Percentiles rank a stretch among this genome's conserved stretches.
Evolutionary conservation across 2,113 vertebrate genomes (phyloP).

Genomic region (Empidonax alnorum): DNA sequence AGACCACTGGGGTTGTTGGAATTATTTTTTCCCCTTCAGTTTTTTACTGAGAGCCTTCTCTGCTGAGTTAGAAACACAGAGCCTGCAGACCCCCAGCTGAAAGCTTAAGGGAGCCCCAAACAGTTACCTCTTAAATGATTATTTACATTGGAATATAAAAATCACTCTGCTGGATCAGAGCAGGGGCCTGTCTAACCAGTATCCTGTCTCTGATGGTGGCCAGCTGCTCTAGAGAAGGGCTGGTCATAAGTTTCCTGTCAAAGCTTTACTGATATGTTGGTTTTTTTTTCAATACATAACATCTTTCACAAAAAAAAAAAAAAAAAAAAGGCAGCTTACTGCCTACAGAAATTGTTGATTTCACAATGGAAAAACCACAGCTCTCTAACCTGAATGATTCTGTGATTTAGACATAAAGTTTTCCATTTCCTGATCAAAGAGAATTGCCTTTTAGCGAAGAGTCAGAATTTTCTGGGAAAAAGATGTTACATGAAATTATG

Average conservation of each 20-base stretch:
- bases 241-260: neutral
- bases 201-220: conserved; percentile 53
- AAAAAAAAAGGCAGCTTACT: neutral
- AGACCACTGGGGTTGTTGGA: conserved; percentile 52
- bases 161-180: conserved; percentile 21
- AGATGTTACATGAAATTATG: neutral
- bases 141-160: conserved; percentile 59
- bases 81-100: conserved; percentile 43
- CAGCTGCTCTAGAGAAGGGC: conserved; percentile 38
- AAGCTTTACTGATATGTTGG: neutral
- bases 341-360: neutral
- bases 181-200: neutral
- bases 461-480: neutral
- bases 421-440: neutral
- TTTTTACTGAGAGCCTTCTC: conserved; percentile 24
- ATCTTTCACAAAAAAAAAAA: neutral
- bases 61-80: conserved; percentile 1
- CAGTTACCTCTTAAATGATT: conserved; percentile 43
- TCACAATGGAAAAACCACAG: neutral
- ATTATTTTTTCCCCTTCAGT: neutral
- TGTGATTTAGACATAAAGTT: neutral
- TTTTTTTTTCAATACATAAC: neutral
- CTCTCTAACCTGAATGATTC: neutral
- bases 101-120: conserved; percentile 57
- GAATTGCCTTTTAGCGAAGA: neutral